A percentile compares a stretch with the other conserved stretches of the same genome.
These are phyloP conservation scores for Phalloptychus januarius DNA, from an alignment of 2,797 vertebrate genomes.

Conservation along the genomic window DNA sequence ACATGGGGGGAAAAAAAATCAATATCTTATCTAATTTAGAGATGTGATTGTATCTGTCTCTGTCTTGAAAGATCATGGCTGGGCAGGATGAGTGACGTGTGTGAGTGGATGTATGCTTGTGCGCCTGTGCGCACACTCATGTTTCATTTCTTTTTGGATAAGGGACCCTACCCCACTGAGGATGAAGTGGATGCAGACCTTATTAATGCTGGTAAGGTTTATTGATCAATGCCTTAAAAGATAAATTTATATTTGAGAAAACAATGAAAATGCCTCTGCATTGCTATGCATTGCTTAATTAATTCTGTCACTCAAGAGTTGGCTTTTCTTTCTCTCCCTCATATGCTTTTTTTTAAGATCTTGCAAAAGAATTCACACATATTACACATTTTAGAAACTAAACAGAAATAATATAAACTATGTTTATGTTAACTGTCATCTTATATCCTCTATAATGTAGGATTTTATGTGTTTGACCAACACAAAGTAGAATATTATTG, in stretches of 20 bases:
- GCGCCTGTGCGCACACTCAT: slow-evolving; percentile 19
- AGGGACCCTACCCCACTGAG: slow-evolving; percentile 95
- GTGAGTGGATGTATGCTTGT: slow-evolving; percentile 20
- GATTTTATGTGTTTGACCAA: background rate
- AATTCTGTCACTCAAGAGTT: background rate
- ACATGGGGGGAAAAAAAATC: slow-evolving; percentile 65
- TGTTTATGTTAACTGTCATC: background rate
- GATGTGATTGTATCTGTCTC: slow-evolving; percentile 61
- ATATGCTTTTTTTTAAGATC: background rate
- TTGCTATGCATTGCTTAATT: background rate
- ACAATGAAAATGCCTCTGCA: background rate
- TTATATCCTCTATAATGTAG: background rate
- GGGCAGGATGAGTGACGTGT: slow-evolving; percentile 45
- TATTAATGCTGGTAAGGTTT: slow-evolving; percentile 92
- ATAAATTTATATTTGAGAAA: background rate
- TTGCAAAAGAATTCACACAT: background rate
- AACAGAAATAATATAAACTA: background rate
- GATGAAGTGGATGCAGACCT: slow-evolving; percentile 92
- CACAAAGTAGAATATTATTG: background rate
- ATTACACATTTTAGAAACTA: background rate
- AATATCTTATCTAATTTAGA: slow-evolving; percentile 62
- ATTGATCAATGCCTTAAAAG: slow-evolving; percentile 13
- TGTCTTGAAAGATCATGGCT: slow-evolving; percentile 40
- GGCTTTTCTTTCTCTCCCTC: background rate
- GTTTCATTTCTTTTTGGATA: slow-evolving; percentile 63